Evolutionary conservation across 2,888 invertebrate genomes (phyloP), one percentile per base, ranked within the genome.

Genomic region (Zootermopsis nevadensis): DNA sequence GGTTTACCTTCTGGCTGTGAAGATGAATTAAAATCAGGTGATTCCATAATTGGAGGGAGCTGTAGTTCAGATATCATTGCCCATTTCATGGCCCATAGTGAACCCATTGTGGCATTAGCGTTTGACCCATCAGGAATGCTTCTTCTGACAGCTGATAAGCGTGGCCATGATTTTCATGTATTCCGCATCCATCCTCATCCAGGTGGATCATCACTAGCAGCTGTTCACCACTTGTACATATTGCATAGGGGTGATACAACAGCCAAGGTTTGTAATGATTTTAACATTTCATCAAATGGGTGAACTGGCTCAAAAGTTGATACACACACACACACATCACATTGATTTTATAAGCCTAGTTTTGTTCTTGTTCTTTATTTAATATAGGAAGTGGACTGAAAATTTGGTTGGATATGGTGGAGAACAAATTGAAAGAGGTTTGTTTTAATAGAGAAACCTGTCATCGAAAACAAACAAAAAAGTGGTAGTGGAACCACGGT

Each of bases 181-280:
- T 99, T 99, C 90, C 93, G 97, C 84, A 93, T 99, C 86, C 96
- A 98, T 88, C 96, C 98, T 0, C 99, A 99, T 91, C 96, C 98
- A 0, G 94, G 95, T 80, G 96, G 97, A 0, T 94, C 98, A 19
- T 93, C 95, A 33, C 90, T 98, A 84, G 97, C 98, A 0, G 94
- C 97, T 0, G 96, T 97, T 42, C 97, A 99, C 89, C 99, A 99
- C 90, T 91, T 99, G 67, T 99, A 99, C 88, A 95, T 97, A 53
- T 90, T 99, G 85, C 97, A 98, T 89, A 92, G 99, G 69, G 99
- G 99, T 7, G 99, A 98, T 87, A 99, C 99, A 0, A 96, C 97
- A 74, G 98, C 99, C 80, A 97, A 96, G 93, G 98, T 98, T 27
- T 48, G 48, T 81, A 38, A 15, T 48, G 12, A 19, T 48, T 19